Percentiles rank a stretch among this genome's conserved stretches.
Conservation (phyloP, 2,113 vertebrate species). For the cattle (Bos taurus) region ARS-UCD2.0 NC_037348.1:15590001-15590500, state of each 20-base stretch:
- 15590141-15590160: rapidly evolving
- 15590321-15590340: rapidly evolving
- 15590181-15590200: rapidly evolving
- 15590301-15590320: not conserved
- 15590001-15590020: not conserved
- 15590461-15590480: not conserved
- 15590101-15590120: not conserved
- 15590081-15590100: not conserved
- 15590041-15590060: not conserved
- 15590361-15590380: not conserved
- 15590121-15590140: not conserved
- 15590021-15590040: not conserved
- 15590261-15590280: not conserved
- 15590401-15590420: not conserved
- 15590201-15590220: not conserved
- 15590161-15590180: not conserved
- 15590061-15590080: not conserved
- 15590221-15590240: not conserved
- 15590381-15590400: not conserved
- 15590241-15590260: not conserved
- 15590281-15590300: not conserved
- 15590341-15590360: not conserved
- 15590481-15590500: not conserved
- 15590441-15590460: not conserved
- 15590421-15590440: not conserved